Evolutionary conservation across 1,140 invertebrate genomes (phyloP), one percentile per base, ranked within the genome.

Genomic region (Ptiloglossa arizonensis): DNA sequence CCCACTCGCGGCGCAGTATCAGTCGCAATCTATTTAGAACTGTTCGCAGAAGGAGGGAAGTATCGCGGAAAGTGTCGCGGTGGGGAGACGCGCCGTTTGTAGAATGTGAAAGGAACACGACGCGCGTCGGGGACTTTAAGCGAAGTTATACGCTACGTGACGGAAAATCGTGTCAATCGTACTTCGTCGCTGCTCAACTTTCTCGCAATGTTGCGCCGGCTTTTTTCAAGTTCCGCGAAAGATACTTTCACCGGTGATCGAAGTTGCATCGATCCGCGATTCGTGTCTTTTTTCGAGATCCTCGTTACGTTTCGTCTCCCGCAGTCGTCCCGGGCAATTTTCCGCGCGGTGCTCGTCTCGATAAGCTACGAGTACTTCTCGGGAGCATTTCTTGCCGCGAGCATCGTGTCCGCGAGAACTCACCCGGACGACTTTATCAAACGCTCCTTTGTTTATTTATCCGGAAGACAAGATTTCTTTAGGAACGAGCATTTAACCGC

Each of bases 131-230:
- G 27, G 50, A 67, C 72, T 57, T 56, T 27, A 46, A n/a, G n/a
- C 38, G 38, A 13, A 71, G 56, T 71, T 71, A 60, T 60, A 71
- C 32, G 59, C 41, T 71, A 71, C 68, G 68, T 71, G 56, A 59
- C 68, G 68, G 72, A 75, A 75, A 75, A 75, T 75, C 72, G 72
- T 75, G 72, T 75, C 62, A 57, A 52, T n/a, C 38, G 41, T 57
- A 46, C 22, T 35, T 13, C 19, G n/a, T 24, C 11, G 32, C 29
- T 57, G 52, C 22, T 57, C 72, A 75, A 75, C 72, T 75, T 75
- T 75, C 72, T 75, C 72, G 50, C 50, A 38, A 29, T 32, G 52
- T 46, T 67, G 27, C 50, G 24, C 50, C 44, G 29, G 50, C 48
- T 56, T 56, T 57, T 17, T 66, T 27, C 24, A 3, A 27, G 32